Conservation (phyloP, 2,888 invertebrate species). For the Epinotia nisella region DNA sequence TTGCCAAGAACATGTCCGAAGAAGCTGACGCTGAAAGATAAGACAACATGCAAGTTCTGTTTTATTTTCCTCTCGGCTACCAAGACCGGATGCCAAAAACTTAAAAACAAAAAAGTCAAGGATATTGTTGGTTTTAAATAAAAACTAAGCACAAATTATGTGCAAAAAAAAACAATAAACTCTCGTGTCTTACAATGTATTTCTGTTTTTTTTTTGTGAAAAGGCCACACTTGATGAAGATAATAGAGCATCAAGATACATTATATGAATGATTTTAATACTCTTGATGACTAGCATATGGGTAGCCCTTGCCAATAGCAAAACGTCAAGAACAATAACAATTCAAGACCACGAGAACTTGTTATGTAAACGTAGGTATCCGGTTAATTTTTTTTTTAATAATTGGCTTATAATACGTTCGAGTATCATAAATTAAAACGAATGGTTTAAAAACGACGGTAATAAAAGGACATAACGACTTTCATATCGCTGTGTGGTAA, state of each 20-base stretch:
- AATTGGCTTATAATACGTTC: constrained; percentile 24
- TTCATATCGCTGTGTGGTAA: constrained; percentile 48
- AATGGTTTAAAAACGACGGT: constrained; percentile 46
- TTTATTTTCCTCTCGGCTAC: neutral
- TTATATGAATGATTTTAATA: neutral
- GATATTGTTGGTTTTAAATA: neutral
- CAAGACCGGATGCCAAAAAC: neutral
- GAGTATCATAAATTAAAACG: constrained; percentile 50
- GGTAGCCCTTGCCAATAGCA: neutral
- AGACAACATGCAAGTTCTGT: constrained; percentile 5
- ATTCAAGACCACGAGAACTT: constrained; percentile 1
- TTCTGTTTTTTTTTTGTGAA: neutral
- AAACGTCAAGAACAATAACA: neutral
- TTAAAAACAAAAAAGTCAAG: too few species aligned
- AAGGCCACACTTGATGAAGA: neutral
- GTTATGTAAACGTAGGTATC: constrained; percentile 2
- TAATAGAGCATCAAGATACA: neutral
- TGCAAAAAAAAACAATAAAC: too few species aligned
- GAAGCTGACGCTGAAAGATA: constrained; percentile 18
- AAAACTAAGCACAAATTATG: neutral
- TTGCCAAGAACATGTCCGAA: constrained; percentile 17
- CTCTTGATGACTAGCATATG: constrained; percentile 1
- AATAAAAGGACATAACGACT: constrained; percentile 51
- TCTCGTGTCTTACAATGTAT: neutral
- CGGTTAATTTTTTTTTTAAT: neutral